Base-by-base conservation (phyloP, 2,113 vertebrate species). In the Ageneiosus marmoratus region DNA sequence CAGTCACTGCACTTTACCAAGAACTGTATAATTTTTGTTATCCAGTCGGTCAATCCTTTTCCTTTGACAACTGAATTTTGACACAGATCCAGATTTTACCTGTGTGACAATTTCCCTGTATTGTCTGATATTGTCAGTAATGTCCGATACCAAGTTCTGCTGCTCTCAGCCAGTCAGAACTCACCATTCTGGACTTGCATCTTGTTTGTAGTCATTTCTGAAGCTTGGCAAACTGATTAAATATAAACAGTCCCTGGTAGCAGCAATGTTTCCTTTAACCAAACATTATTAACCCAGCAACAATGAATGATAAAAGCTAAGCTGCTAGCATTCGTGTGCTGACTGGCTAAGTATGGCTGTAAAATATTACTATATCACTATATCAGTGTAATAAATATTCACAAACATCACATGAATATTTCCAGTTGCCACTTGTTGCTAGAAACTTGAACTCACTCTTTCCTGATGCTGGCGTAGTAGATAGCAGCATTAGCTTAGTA, bases 201-300 rank as follows among this genome's bases (percentile, higher is more conserved):
- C 15, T 48, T 9, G 24, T 73, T 48, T 73, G 41, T 24, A 20
- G 65, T 9, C 24, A 27, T 50, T 13, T 29, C 5, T 67, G 3
- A 16, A 18, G 20, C 44, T 70, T 70, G n/a, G 37, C 27, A 50
- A 73, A 73, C 15, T 16, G 15, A 27, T 73, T 50, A 29, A 74
- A 74, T 29, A 74, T 20, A 74, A 74, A 74, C 72, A 32, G n/a
- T 53, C 9, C 48, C 73, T 53, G 50, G 48, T 75, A 22, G 73
- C 20, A 53, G 73, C 48, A 75, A 34, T 53, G 18, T 34, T 74
- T 29, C n/a, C 6, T 70, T 72, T 72, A 81, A 81, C 80, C 51
- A 70, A 79, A 79, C 77, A 79, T 41, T 63, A 46, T 63, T 62
- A 79, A 48, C 77, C 77, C 41, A 79, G 77, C 77, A 62, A 79